Base-by-base conservation (phyloP, 2,113 vertebrate genomes). In the Scomber scombrus region DNA sequence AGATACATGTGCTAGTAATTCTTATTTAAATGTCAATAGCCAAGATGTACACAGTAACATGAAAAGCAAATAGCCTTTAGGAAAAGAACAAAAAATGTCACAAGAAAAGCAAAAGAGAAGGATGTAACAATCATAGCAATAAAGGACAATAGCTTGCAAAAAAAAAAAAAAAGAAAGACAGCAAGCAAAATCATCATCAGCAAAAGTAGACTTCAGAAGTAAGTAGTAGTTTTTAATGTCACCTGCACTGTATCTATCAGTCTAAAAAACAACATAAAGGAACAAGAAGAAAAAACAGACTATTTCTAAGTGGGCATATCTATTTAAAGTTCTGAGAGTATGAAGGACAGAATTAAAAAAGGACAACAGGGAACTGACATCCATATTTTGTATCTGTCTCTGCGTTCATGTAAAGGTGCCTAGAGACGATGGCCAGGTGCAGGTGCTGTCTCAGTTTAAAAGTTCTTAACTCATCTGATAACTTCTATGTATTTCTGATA, bases 311-410 rank as follows among this genome's bases (percentile, higher is more conserved):
- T 3, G n/a, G 66, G 67, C 12, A 61, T 12, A 71, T 34, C 71
- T 81, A 75, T 71, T 82, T 71, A 60, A 58, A 82, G 60, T 31
- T 75, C n/a, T 63, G 18, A 69, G 14, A 64, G 16, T 10, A 52
- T 23, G 47, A 64, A 16, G 54, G 47, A 14, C 64, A 46, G 13
- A n/a, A 46, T 26, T 15, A 13, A 47, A 31, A 54, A 18, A 13
- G 57, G 52, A 74, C 49, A 56, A 49, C n/a, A 15, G 55, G 56
- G 49, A 65, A 70, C 23, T 29, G 19, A 63, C 66, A 11, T 57
- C 13, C 2, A 2, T 71, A 49, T 49, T 60, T 60, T 46, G 4
- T 10, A 26, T 54, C 31, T n/a, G 51, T 50, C 19, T 43, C 13
- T 71, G 40, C 64, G 34, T 63, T 13, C 11, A 49, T 18, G 13